Evolutionary conservation across 2,888 invertebrate species (phyloP), one percentile per base, ranked within the genome.

Genomic region (Thereva nobilitata): DNA sequence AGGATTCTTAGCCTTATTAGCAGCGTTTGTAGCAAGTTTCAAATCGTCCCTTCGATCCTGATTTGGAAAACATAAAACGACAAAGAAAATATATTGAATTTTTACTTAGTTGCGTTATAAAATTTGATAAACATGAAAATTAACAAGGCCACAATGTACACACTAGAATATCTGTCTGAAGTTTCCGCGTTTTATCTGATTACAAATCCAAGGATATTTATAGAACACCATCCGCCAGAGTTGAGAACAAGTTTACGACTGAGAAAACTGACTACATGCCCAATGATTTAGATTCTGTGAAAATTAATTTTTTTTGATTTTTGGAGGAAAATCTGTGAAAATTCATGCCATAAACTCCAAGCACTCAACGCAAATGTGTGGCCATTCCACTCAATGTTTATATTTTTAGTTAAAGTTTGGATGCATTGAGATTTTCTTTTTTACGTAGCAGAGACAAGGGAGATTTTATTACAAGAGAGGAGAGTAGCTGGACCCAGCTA

Each of bases 31-130:
- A 9, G 72, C 72, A 38, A 72, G 67, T 68, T 73, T 73, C 53
- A 73, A 67, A 69, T 73, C 72, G 52, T 72, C 73, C 65, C 70
- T 70, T 34, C 69, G 71, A 64, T 72, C 71, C 73, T 73, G 57
- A 10, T 41, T 52, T 49, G 65, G 54, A 40, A 52, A 40, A 52
- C 44, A 57, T 8, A 45, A 47, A 47, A 56, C 12, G 9, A 42
- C 23, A 23, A n/a, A n/a, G 37, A 37, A 57, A 9, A 41, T 23
- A 1, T 12, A 12, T n/a, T 8, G 37, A 38, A 47, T 5, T 8
- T 38, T 47, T 6, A 53, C 5, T 2, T 10, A 50, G 41, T 64
- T 42, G 9, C 7, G 9, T 8, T 42, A 9, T 9, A 42, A 35
- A 53, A 53, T 37, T 44, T n/a, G 8, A 35, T 35, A 64, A 37